Conservation (phyloP, 2,888 invertebrate species). For the Diaphora mendica region DNA sequence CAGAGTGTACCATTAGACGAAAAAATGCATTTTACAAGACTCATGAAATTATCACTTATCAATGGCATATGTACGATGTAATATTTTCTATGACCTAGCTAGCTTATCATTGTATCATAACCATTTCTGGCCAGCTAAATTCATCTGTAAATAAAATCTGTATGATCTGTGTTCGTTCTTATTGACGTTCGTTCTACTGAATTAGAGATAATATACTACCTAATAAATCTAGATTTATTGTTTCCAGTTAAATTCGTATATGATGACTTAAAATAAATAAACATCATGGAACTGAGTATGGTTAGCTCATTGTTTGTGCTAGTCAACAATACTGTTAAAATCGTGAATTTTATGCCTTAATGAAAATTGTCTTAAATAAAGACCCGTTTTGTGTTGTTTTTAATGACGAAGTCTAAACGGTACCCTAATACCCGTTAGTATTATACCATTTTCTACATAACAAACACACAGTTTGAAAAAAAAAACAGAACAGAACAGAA, state of each 20-base stretch:
- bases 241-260: not conserved
- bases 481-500: no score
- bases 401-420: not conserved
- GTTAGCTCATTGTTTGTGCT: not conserved
- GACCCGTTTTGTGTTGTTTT: not conserved
- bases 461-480: no score
- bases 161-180: conserved; percentile 20
- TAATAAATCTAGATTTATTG: not conserved
- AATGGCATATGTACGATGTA: conserved; percentile 12
- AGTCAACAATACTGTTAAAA: not conserved
- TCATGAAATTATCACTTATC: conserved; percentile 34
- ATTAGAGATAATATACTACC: not conserved
- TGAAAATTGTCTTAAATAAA: no score
- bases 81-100: conserved; percentile 19
- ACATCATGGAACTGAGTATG: not conserved
- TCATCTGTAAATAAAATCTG: conserved; percentile 20
- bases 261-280: not conserved
- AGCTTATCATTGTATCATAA: conserved; percentile 44
- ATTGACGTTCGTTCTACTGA: not conserved
- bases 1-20: not conserved
- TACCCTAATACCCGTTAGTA: not conserved
- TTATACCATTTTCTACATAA: not conserved
- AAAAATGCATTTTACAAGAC: not conserved
- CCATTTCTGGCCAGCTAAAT: conserved; percentile 22
- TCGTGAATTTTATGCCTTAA: no score